A percentile compares a stretch with the other conserved stretches of the same genome.
phyloP scores from a whole-genome alignment of 2,888 invertebrate species.

The Ectemnius cavifrons region DNA sequence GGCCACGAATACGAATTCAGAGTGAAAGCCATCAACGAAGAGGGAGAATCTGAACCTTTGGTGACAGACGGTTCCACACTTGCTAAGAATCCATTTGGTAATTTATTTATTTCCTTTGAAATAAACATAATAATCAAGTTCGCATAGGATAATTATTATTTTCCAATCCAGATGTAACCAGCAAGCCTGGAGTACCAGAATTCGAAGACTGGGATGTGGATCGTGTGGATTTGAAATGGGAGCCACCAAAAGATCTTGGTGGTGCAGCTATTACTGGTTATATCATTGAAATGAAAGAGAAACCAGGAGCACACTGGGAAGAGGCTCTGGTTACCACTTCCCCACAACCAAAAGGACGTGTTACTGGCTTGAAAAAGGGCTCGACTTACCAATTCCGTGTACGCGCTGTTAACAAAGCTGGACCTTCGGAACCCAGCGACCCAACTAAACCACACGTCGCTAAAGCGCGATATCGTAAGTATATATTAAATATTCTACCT shows the following conservation, averaged over 20 bases:
- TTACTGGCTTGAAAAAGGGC: conserved; percentile 92
- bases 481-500: conserved; percentile 11
- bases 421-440: conserved; percentile 94
- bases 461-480: conserved; percentile 91
- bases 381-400: conserved; percentile 98
- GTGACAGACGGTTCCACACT: conserved; percentile 92
- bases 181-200: conserved; percentile 92
- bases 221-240: conserved; percentile 92
- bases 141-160: not conserved
- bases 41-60: conserved; percentile 96
- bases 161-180: conserved; percentile 83
- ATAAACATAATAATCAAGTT: not conserved
- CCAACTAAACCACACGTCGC: conserved; percentile 92
- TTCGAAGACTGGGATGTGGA: conserved; percentile 94
- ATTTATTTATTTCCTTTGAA: conserved; percentile 57
- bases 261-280: conserved; percentile 91
- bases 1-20: conserved; percentile 96
- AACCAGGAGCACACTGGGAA: conserved; percentile 88
- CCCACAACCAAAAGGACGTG: conserved; percentile 88
- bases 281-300: conserved; percentile 93
- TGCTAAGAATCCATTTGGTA: conserved; percentile 98
- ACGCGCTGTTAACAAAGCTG: conserved; percentile 95
- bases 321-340: conserved; percentile 84
- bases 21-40: conserved; percentile 95
- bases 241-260: conserved; percentile 87